phyloP scores from a whole-genome alignment of 2,797 vertebrate genomes.

The Silurus lanzhouensis region DNA sequence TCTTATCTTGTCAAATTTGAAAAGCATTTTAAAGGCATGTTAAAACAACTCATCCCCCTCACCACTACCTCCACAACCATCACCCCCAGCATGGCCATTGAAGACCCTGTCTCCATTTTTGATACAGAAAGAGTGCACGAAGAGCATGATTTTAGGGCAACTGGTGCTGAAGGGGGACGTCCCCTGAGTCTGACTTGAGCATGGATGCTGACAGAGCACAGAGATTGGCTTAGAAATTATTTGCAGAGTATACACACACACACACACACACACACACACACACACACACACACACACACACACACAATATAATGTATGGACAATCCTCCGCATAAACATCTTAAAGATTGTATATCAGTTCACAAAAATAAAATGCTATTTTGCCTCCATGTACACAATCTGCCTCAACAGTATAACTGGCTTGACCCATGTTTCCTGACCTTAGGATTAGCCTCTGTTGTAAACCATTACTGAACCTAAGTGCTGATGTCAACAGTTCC shows the following conservation, averaged over 20 bases:
- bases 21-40: conserved; percentile 57
- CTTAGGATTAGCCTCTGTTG: conserved; percentile 53
- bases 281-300: background rate
- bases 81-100: background rate
- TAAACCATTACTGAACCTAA: conserved; percentile 53
- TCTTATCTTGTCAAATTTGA: conserved; percentile 53
- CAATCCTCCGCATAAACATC: background rate
- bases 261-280: background rate
- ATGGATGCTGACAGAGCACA: conserved; percentile 73
- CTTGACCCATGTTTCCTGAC: conserved; percentile 49
- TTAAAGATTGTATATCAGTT: conserved; percentile 6
- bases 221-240: conserved; percentile 62
- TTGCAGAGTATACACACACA: background rate
- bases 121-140: conserved; percentile 33
- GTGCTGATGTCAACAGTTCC: conserved; percentile 65
- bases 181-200: conserved; percentile 61
- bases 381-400: background rate
- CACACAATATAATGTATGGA: background rate
- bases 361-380: background rate
- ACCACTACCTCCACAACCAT: background rate
- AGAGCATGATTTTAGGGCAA: conserved; percentile 47
- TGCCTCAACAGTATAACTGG: conserved; percentile 33
- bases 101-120: background rate
- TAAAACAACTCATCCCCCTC: conserved; percentile 52
- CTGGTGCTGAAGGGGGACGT: conserved; percentile 53